Evolutionary conservation across 1,140 invertebrate genomes (phyloP).

Genomic region (Lordiphosa mommai): DNA sequence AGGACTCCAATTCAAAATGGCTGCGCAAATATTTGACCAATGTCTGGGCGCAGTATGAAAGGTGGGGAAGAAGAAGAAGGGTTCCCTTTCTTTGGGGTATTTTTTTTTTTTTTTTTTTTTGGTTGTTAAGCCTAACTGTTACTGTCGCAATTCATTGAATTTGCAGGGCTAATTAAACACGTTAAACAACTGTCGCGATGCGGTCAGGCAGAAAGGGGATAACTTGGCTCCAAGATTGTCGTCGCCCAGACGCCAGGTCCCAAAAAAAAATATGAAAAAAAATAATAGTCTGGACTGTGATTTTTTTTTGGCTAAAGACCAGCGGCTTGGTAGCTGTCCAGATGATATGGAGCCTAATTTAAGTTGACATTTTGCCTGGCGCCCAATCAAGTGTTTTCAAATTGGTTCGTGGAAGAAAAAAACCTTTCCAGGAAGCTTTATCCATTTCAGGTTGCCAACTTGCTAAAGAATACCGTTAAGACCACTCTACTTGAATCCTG

Average conservation of each 20-base stretch:
- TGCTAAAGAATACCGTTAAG: constrained; percentile 11
- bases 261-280: constrained; percentile 18
- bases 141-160: constrained; percentile 76
- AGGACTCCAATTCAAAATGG: constrained; percentile 68
- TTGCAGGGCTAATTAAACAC: constrained; percentile 77
- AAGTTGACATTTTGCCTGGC: constrained; percentile 66
- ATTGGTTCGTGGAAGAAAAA: constrained; percentile 66
- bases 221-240: constrained; percentile 58
- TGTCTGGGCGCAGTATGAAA: constrained; percentile 37
- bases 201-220: constrained; percentile 67
- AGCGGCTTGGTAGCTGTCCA: constrained; percentile 75
- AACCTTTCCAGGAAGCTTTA: constrained; percentile 60
- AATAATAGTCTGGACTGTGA: constrained; percentile 39
- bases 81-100: background rate
- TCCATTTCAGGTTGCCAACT: constrained; percentile 4
- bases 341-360: constrained; percentile 45
- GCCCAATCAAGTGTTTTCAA: constrained; percentile 79
- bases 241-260: constrained; percentile 54
- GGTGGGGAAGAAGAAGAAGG: background rate
- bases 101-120: constrained; percentile 9
- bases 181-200: constrained; percentile 74
- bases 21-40: constrained; percentile 74
- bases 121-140: constrained; percentile 72
- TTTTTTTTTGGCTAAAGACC: constrained; percentile 67
- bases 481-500: constrained; percentile 34